Evolutionary conservation across 2,888 invertebrate genomes (phyloP), one percentile per base, ranked within the genome.

Genomic region (Drosophila acutilabella): DNA sequence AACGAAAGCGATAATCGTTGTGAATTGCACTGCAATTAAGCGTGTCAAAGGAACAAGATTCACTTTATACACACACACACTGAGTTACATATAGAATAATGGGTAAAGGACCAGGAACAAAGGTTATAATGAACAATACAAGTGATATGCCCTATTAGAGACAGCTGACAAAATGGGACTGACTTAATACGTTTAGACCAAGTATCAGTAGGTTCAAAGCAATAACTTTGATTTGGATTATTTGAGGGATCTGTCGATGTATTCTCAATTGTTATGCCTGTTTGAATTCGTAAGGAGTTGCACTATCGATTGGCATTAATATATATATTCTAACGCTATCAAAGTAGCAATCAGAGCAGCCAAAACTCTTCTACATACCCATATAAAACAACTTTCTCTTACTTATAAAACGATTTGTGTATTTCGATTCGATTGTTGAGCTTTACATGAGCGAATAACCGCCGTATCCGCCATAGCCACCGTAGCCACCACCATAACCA

Each of bases 1-100:
- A 89, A 88, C 85, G 78, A 78, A 85, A 80, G 86, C 75, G 78
- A 78, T 86, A 88, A 86, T 88, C 89, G 82, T 69, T 78, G 67
- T 76, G 78, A 87, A 84, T 81, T 71, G 72, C 88, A 81, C 48
- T 58, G 74, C 77, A 81, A 77, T 87, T 74, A 75, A 77, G 61
- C 73, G 65, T 75, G 69, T 85, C 86, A 89, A 89, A 85, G 82
- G 73, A 66, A 60, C 44, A 51, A 60, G 58, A 52, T 47, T 51
- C 69, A 20, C 62, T 61, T 51, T 53, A 60, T 59, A 23, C 56
- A 64, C 51, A 14, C 36, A 36, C 26, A 30, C 30, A 30, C 30
- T 0, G 26, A 6, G 1, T 7, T 2, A 30, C 8, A 30, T 30
- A 30, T 36, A 36, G 11, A 36, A 36, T 36, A 36, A 36, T 36